phyloP scores from a whole-genome alignment of 1,140 invertebrate species.

The Centruroides sculpturatus region DNA sequence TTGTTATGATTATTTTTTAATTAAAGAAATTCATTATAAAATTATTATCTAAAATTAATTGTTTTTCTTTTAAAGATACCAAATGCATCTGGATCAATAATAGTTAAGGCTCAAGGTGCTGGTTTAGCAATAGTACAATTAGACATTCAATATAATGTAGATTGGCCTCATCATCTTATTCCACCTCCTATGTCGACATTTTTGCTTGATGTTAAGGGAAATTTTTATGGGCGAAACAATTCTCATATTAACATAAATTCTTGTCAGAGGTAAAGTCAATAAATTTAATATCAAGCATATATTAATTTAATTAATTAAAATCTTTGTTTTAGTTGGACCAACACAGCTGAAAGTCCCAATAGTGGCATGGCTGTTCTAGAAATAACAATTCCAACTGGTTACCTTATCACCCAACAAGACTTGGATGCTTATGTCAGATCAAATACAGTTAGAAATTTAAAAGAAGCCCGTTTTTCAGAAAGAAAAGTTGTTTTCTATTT shows the following conservation, averaged over 20 bases:
- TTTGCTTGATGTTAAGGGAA: slow-evolving; percentile 47
- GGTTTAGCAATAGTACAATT: slow-evolving; percentile 85
- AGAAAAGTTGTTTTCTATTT: slow-evolving; percentile 87
- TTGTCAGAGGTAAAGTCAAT: slow-evolving; percentile 51
- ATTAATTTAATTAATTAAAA: neutral
- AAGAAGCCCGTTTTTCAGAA: slow-evolving; percentile 64
- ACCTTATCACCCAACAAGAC: slow-evolving; percentile 78
- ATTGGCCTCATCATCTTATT: slow-evolving; percentile 69
- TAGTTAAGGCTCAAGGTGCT: slow-evolving; percentile 73
- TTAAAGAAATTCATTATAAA: no score
- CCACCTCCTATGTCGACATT: slow-evolving; percentile 64
- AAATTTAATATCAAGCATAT: neutral
- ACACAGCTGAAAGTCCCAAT: slow-evolving; percentile 53
- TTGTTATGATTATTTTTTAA: no score
- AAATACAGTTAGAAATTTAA: slow-evolving; percentile 52
- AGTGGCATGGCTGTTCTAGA: slow-evolving; percentile 89
- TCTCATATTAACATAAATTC: slow-evolving; percentile 71
- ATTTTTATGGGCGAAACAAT: slow-evolving; percentile 78
- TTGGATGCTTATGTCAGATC: slow-evolving; percentile 68
- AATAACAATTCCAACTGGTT: slow-evolving; percentile 81
- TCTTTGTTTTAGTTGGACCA: slow-evolving; percentile 49
- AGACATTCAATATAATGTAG: slow-evolving; percentile 89
- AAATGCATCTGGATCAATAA: slow-evolving; percentile 80
- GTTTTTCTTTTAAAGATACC: slow-evolving; percentile 46
- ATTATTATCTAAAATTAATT: no score